Conservation (phyloP, 2,113 vertebrate genomes). For the Camelus dromedarius region DNA sequence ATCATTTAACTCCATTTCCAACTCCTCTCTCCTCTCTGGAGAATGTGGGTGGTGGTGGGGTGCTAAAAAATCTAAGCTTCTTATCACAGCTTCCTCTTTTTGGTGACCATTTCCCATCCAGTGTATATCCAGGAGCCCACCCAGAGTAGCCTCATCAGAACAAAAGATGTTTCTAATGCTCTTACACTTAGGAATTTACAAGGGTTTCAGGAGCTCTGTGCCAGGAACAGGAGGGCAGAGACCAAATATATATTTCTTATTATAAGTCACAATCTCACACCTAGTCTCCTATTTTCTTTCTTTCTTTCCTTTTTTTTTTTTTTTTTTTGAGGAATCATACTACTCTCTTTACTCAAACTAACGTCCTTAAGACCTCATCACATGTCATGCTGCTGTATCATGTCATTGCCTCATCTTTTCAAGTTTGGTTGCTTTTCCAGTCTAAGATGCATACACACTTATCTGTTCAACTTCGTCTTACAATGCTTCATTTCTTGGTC, state of each 20-base stretch:
- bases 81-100: neutral
- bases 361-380: neutral
- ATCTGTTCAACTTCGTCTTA: constrained; percentile 1
- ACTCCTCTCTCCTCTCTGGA: neutral
- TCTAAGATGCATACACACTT: neutral
- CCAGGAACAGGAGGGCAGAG: neutral
- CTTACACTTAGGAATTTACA: neutral
- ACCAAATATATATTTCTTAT: neutral
- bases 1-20: neutral
- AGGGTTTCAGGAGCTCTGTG: neutral
- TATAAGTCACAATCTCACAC: neutral
- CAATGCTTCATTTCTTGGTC: neutral
- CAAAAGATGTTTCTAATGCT: neutral
- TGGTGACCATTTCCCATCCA: neutral
- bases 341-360: neutral
- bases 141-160: neutral
- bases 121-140: neutral
- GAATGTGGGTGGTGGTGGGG: neutral
- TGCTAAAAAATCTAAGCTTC: neutral
- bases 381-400: neutral
- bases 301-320: neutral
- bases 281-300: neutral
- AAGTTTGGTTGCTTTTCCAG: neutral
- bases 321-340: neutral
- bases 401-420: neutral